Base-by-base conservation (phyloP, 2,888 invertebrate species). In the Melipona beecheii region DNA sequence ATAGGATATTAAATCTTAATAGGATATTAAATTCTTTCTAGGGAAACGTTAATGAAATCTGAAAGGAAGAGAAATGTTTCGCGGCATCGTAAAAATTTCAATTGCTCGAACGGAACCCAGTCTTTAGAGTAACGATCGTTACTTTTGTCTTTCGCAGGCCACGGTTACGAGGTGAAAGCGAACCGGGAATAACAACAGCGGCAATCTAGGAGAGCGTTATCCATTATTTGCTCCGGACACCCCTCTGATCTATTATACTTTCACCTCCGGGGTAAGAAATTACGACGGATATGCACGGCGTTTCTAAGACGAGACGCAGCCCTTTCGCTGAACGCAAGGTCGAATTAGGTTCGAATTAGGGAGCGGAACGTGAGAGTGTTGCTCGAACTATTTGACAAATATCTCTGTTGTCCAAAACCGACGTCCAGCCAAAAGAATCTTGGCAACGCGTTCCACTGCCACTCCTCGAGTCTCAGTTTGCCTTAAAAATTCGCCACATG, bases 341-440 rank as follows among this genome's bases (percentile, higher is more conserved):
- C 90, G 85, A 92, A 91, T 91, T 91, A 88, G 85, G 87, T 90
- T 90, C 90, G 93, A 27, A 27, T 27, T 27, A 27, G 27, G 90
- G 92, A 92, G 92, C 91, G 93, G 31, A 31, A 31, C 31, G 31
- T 91, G 92, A 86, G 91, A 89, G 88, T 91, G 92, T 92, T 91
- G 89, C 91, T 90, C 88, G 90, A 91, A 92, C 92, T 92, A 92
- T 92, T 92, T 93, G 93, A 93, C 93, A 90, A 58, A 89, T 15
- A n/a, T 56, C 56, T 56, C 31, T 31, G 31, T 31, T 31, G 4
- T 4, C 31, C n/a, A n/a, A 15, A n/a, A n/a, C 31, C 31, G 31
- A 31, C 31, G 31, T 31, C 31, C 31, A 31, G 31, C 31, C 31
- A 31, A 31, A 31, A 31, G 31, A 31, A 31, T 31, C 31, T 31